A percentile compares a stretch with the other conserved stretches of the same genome.
These are phyloP conservation scores for Melinopterus prodromus DNA, from an alignment of 2,888 invertebrate species.

Conservation along the genomic window DNA sequence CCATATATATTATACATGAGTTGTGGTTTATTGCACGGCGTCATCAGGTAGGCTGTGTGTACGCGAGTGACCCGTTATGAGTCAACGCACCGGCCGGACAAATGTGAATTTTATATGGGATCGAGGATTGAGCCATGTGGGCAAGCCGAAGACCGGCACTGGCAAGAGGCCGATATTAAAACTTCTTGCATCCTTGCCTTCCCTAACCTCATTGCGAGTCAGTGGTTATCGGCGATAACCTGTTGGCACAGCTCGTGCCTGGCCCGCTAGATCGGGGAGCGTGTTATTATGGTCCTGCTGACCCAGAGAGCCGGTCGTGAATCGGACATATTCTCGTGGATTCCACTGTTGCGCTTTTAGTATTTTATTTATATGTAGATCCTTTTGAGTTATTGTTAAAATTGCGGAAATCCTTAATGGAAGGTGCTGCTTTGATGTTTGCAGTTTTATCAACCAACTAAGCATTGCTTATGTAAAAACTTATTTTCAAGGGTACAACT, in stretches of 20 bases:
- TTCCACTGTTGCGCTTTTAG: not conserved
- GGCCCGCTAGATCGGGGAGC: constrained; percentile 16
- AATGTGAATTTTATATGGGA: constrained; percentile 9
- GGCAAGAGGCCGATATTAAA: constrained; percentile 19
- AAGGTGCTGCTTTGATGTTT: no score
- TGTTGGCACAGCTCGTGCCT: constrained; percentile 14
- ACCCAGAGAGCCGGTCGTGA: constrained; percentile 12
- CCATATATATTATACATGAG: not conserved
- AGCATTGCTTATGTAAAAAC: no score
- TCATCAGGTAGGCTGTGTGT: constrained; percentile 11
- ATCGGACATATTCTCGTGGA: not conserved
- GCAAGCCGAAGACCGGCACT: not conserved
- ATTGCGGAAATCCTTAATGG: no score
- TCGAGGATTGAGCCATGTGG: constrained; percentile 15
- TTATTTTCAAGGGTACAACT: no score
- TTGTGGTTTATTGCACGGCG: not conserved
- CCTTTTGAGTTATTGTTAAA: not conserved
- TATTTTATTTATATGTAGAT: not conserved
- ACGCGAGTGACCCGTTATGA: constrained; percentile 11
- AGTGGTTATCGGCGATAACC: constrained; percentile 23
- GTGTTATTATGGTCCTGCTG: constrained; percentile 12
- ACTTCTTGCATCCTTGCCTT: constrained; percentile 51
- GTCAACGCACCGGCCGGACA: not conserved
- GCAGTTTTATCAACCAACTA: no score
- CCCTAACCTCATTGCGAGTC: constrained; percentile 51